Evolutionary conservation across 2,797 vertebrate genomes (phyloP).

Genomic region (Leptoclinus maculatus): DNA sequence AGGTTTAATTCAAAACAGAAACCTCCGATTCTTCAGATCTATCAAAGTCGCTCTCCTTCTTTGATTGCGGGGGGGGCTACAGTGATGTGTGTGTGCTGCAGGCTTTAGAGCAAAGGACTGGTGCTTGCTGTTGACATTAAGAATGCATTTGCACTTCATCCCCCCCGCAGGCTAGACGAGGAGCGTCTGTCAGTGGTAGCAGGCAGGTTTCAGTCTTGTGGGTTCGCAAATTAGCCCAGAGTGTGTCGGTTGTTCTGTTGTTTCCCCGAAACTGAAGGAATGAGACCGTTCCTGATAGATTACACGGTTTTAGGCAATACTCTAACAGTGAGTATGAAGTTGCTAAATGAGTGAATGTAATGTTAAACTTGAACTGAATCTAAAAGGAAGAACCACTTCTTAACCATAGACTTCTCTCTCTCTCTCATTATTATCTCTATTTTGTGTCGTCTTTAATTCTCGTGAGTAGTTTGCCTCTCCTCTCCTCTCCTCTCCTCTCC

Average conservation of each 20-base stretch:
- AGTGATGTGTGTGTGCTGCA: conserved; percentile 39
- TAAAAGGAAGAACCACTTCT: background rate
- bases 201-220: conserved; percentile 62
- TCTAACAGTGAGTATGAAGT: background rate
- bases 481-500: too few relatives aligned
- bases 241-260: conserved; percentile 35
- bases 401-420: background rate
- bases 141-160: conserved; percentile 54
- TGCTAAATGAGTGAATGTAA: background rate
- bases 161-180: conserved; percentile 48
- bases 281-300: conserved; percentile 12
- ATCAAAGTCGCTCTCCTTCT: conserved; percentile 35
- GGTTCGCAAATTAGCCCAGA: conserved; percentile 58
- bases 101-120: conserved; percentile 60
- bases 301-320: background rate
- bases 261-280: conserved; percentile 29
- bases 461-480: background rate
- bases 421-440: background rate
- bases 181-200: conserved; percentile 64
- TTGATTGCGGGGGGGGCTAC: conserved; percentile 26
- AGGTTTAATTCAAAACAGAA: conserved; percentile 40
- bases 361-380: background rate
- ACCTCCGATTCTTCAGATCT: conserved; percentile 26
- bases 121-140: conserved; percentile 63
- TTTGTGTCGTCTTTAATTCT: background rate